A percentile compares a stretch with the other conserved stretches of the same genome.
phyloP scores from a whole-genome alignment of 2,113 vertebrate genomes.

The Suricata suricatta region DNA sequence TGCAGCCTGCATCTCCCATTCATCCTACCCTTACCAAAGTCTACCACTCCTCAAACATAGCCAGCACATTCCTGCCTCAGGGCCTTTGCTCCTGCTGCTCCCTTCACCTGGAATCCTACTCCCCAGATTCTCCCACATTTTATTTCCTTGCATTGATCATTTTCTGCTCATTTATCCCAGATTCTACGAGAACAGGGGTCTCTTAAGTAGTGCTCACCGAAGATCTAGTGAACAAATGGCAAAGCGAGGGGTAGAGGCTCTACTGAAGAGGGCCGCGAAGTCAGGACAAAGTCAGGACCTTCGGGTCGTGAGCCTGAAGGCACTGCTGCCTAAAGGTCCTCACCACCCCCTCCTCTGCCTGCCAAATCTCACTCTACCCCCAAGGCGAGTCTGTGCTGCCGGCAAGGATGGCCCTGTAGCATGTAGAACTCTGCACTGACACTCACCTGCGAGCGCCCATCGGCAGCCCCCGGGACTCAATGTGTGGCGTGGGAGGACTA shows the following conservation, averaged over 20 bases:
- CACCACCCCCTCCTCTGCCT: neutral
- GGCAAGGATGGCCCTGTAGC: neutral
- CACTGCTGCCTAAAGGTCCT: neutral
- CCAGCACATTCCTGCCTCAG: neutral
- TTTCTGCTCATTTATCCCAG: neutral
- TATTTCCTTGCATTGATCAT: neutral
- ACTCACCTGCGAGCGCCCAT: neutral
- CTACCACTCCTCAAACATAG: neutral
- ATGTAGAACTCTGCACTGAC: neutral
- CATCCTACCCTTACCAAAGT: neutral
- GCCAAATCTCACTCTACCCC: neutral
- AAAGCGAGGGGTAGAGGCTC: neutral
- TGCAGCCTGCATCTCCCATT: neutral
- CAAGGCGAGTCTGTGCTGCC: neutral
- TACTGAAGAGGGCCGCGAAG: neutral
- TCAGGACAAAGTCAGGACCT: neutral
- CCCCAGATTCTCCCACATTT: neutral
- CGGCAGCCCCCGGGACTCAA: neutral
- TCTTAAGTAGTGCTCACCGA: neutral
- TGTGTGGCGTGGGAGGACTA: neutral
- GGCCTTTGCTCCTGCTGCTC: neutral
- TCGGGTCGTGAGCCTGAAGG: neutral
- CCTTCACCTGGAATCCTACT: neutral
- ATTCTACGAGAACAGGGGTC: neutral
- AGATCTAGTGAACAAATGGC: neutral